Evolutionary conservation across 30 jellyfish, hydroid and myxozoan genomes (phyloP), one percentile per base, ranked within the genome.

Genomic region (Haliclystus octoradiatus): DNA sequence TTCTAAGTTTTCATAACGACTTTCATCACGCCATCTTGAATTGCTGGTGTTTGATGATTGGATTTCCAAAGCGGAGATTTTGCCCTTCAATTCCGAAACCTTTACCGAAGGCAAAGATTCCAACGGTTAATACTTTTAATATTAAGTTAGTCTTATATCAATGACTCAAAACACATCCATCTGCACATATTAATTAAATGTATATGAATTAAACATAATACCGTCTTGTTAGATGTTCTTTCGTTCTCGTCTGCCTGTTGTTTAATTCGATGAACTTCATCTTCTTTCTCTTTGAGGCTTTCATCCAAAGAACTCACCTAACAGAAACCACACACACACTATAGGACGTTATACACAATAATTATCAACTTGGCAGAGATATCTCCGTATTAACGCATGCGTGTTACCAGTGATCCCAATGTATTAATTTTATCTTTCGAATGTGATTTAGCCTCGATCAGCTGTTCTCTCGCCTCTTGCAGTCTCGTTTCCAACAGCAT

Each of bases 361-460:
- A 13, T 25, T 9, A 57, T 9, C 28, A 12, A 14, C 28, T 7
- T 9, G 24, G 31, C 14, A 24, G 14, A 12, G 7, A 13, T 5
- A 24, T 25, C 13, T 7, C 12, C 14, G 22, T 15, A 23, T 23
- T 15, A 66, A 64, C 4, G 66, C n/a, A 25, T 15, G 66, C 5
- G 29, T 13, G 7, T 31, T 75, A 88, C 97, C 79, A 88, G 68
- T n/a, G 97, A 88, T 40, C 97, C 97, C 29, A 88, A 84, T 7
- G 97, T 88, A 13, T 81, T 75, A 12, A 88, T 62, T 75, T 88
- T 88, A 34, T 88, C 97, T 63, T 88, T 88, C 27, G 97, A 70
- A 28, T 80, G 94, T 0, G 81, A 50, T 26, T 88, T 57, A 0
- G 72, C 66, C 32, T 80, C 94, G 2, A 85, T 77, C 50, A 88